Evolutionary conservation across 2,888 invertebrate genomes (phyloP).

Genomic region (Hedychridium roseum): DNA sequence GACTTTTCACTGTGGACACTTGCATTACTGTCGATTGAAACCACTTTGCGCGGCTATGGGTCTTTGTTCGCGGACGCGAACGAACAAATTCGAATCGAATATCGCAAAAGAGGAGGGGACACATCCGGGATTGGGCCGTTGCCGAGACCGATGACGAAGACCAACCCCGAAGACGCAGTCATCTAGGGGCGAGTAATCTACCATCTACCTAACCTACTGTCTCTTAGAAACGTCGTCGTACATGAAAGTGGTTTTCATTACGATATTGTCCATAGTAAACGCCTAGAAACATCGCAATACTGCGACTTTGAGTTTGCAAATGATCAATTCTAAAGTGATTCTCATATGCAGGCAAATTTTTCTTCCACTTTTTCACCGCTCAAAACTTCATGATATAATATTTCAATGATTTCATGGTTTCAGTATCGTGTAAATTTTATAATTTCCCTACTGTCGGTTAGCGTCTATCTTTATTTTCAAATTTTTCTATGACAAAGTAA

Average conservation of each 20-base stretch:
- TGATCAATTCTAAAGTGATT: too few relatives aligned
- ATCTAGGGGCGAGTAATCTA: constrained; percentile 64
- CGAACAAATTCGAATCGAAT: constrained; percentile 39
- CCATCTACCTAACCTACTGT: constrained; percentile 62
- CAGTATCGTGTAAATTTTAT: too few relatives aligned
- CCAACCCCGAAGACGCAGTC: constrained; percentile 57
- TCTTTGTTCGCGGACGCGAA: constrained; percentile 23
- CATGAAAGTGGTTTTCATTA: constrained; percentile 52
- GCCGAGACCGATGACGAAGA: constrained; percentile 58
- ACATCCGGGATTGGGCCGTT: constrained; percentile 50
- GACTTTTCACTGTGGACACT: too few relatives aligned
- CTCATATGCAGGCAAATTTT: too few relatives aligned
- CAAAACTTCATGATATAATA: too few relatives aligned
- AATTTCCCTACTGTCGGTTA: too few relatives aligned
- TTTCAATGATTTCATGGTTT: too few relatives aligned
- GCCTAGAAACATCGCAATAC: constrained; percentile 27
- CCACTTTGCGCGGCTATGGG: constrained; percentile 35
- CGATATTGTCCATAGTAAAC: constrained; percentile 37
- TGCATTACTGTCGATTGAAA: too few relatives aligned
- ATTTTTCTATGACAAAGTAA: too few relatives aligned
- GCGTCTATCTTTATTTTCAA: too few relatives aligned
- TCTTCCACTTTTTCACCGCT: too few relatives aligned
- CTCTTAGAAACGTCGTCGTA: constrained; percentile 58
- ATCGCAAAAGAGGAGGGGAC: constrained; percentile 49
- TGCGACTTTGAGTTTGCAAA: too few relatives aligned